phyloP scores from a whole-genome alignment of 2,888 invertebrate species.

The Sympetrum striolatum region DNA sequence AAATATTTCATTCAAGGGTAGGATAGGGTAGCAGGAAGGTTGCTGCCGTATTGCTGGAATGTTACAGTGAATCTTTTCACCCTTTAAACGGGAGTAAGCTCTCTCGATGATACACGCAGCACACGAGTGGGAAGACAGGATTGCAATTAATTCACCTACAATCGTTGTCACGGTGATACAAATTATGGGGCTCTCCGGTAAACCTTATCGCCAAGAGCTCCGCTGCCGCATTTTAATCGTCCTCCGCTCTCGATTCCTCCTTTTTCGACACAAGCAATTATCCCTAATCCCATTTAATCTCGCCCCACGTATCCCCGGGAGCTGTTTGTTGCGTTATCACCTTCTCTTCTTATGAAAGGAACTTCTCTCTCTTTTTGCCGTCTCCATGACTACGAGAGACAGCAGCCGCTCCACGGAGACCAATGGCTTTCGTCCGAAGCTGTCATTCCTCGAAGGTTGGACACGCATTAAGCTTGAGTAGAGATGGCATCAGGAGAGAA shows the following conservation, averaged over 20 bases:
- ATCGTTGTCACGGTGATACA: background rate
- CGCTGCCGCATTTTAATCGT: background rate
- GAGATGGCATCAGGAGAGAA: background rate
- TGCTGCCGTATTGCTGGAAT: too few species aligned
- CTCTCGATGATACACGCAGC: too few species aligned
- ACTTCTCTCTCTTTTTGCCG: background rate
- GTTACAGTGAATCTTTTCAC: too few species aligned
- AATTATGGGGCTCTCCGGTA: background rate
- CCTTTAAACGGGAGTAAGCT: too few species aligned
- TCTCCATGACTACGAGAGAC: background rate
- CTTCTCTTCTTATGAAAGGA: background rate
- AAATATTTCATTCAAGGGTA: too few species aligned
- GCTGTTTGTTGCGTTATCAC: background rate
- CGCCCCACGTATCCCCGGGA: background rate
- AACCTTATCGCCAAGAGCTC: background rate
- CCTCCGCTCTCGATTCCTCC: background rate
- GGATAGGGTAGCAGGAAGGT: too few species aligned
- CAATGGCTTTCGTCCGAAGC: conserved; percentile 38
- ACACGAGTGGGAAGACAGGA: too few species aligned
- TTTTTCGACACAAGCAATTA: background rate
- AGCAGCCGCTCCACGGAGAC: background rate
- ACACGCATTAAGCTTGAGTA: conserved; percentile 23
- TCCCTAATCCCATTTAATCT: conserved; percentile 34
- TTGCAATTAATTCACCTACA: too few species aligned
- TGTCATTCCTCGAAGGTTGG: conserved; percentile 14